Percentiles rank a stretch among this genome's conserved stretches.
Conservation (phyloP, 1,140 invertebrate species). For the Tetramorium parvispinum region DNA sequence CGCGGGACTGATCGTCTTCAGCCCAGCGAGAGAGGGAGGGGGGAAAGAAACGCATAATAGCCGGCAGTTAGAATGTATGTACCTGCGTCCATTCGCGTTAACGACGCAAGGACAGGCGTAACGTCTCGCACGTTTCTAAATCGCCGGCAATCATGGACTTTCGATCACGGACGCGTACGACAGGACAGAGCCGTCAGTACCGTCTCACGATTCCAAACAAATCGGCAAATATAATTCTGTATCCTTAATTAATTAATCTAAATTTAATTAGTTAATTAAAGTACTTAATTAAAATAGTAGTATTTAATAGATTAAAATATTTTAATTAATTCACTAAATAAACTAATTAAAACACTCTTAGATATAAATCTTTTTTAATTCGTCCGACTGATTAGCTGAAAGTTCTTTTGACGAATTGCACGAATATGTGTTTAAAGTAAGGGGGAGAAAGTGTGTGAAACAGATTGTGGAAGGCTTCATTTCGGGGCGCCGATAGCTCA, state of each 20-base stretch:
- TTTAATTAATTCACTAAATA: not conserved
- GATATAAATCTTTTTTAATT: not conserved
- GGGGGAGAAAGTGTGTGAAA: not conserved
- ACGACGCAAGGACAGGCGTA: slow-evolving; percentile 13
- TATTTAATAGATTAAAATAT: too few relatives aligned
- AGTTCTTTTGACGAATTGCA: not conserved
- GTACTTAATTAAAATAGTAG: too few relatives aligned
- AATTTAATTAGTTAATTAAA: not conserved
- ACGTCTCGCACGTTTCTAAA: slow-evolving; percentile 53
- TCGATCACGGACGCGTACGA: slow-evolving; percentile 38
- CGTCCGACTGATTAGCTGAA: not conserved
- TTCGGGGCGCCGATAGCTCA: not conserved
- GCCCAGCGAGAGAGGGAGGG: not conserved
- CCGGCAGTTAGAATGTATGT: slow-evolving; percentile 39
- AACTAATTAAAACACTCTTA: not conserved
- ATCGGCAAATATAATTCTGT: not conserved
- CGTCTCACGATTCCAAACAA: not conserved
- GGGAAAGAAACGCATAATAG: slow-evolving; percentile 40
- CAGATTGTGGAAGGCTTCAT: not conserved
- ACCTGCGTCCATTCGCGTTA: slow-evolving; percentile 42
- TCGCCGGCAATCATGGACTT: slow-evolving; percentile 21
- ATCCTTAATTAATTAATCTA: not conserved
- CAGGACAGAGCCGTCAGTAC: slow-evolving; percentile 1
- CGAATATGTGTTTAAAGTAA: not conserved
- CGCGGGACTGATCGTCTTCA: slow-evolving; percentile 35